Evolutionary conservation across 2,888 invertebrate genomes (phyloP).

Genomic region (Pristionchus entomophagus): DNA sequence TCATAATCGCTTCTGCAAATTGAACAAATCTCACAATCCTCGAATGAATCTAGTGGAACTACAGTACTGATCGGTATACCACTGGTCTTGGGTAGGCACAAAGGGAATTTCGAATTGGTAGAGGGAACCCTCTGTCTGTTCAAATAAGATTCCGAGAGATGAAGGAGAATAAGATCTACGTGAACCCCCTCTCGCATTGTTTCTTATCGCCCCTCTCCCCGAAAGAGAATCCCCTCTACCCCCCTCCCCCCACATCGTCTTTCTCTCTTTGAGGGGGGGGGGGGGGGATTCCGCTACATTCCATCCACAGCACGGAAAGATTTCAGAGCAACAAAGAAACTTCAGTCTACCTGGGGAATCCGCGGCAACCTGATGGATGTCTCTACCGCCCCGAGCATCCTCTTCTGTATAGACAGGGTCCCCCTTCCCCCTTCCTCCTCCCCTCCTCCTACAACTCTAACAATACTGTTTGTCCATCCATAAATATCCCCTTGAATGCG

Average conservation of each 20-base stretch:
- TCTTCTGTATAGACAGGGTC: background rate
- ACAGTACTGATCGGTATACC: too few relatives aligned
- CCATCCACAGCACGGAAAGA: background rate
- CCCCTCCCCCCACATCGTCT: too few relatives aligned
- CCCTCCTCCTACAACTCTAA: background rate
- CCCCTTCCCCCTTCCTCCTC: background rate
- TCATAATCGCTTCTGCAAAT: too few relatives aligned
- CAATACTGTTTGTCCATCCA: slow-evolving; percentile 36
- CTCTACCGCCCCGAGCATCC: background rate
- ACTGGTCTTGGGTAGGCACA: background rate
- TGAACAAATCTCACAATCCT: too few relatives aligned
- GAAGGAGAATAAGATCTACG: background rate
- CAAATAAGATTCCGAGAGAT: background rate
- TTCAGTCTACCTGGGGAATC: background rate
- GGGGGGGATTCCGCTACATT: background rate
- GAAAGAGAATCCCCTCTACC: background rate
- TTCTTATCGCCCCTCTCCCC: background rate
- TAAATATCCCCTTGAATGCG: slow-evolving; percentile 9
- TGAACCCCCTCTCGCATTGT: background rate
- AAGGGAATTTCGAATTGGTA: background rate
- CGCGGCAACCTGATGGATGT: background rate
- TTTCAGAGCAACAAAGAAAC: background rate
- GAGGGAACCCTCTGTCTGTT: background rate
- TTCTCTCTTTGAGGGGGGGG: background rate
- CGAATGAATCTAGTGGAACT: too few relatives aligned